phyloP scores from a whole-genome alignment of 2,888 invertebrate genomes.

The Drosophila pseudotalamancana region DNA sequence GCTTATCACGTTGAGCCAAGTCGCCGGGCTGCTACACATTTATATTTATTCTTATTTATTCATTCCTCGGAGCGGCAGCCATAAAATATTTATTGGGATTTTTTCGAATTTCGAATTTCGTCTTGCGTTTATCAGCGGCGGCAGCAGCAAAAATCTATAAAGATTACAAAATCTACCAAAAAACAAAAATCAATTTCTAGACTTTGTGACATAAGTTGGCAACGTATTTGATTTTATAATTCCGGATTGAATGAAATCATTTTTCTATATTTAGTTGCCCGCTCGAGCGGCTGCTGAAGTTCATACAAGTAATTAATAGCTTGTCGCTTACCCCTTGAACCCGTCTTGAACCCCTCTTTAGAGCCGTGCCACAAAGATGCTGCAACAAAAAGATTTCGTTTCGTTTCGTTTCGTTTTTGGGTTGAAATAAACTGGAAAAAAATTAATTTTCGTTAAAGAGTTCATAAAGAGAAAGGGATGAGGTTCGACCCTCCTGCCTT shows the following conservation, averaged over 20 bases:
- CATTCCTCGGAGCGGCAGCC: constrained; percentile 41
- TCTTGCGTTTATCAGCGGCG: constrained; percentile 64
- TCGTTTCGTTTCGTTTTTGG: too few relatives aligned
- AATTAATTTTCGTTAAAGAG: constrained; percentile 64
- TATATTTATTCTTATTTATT: constrained; percentile 8
- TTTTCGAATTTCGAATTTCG: constrained; percentile 34
- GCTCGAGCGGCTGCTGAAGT: constrained; percentile 6
- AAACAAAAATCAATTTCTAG: constrained; percentile 21
- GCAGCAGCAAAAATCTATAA: constrained; percentile 49
- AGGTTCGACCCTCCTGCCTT: background rate
- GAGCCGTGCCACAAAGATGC: constrained; percentile 51
- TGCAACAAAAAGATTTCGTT: constrained; percentile 30
- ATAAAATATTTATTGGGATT: constrained; percentile 64
- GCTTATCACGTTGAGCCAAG: constrained; percentile 61
- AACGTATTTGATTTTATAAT: constrained; percentile 59
- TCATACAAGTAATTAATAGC: constrained; percentile 61
- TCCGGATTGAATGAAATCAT: constrained; percentile 41
- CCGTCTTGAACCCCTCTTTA: constrained; percentile 38
- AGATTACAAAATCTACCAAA: constrained; percentile 36
- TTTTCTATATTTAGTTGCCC: constrained; percentile 46
- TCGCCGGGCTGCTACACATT: constrained; percentile 27
- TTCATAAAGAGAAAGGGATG: constrained; percentile 51
- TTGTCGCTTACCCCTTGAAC: constrained; percentile 54
- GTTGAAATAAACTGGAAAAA: constrained; percentile 34
- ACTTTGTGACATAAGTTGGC: constrained; percentile 58